Conservation (phyloP, 2,113 vertebrate species). For the Daboia siamensis region DNA sequence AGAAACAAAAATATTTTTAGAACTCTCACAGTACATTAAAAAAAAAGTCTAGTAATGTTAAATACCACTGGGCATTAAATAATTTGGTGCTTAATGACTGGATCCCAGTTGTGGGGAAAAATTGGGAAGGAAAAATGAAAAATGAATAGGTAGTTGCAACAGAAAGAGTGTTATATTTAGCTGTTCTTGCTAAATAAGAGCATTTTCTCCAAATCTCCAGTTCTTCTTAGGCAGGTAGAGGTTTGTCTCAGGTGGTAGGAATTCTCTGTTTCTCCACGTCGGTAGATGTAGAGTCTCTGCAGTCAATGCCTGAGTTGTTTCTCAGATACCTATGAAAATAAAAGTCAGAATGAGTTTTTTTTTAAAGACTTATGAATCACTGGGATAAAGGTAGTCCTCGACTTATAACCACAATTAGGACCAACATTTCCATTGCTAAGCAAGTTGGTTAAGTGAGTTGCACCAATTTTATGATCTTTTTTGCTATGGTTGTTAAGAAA, state of each 20-base stretch:
- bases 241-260: not conserved
- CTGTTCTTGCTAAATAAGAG: conserved; percentile 39
- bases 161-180: conserved; percentile 23
- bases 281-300: conserved; percentile 12
- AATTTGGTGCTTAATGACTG: not conserved
- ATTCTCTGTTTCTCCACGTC: not conserved
- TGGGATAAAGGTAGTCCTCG: not conserved
- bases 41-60: conserved; percentile 40
- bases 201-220: conserved; percentile 31
- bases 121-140: not conserved
- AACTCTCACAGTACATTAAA: conserved; percentile 51
- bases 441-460: not conserved
- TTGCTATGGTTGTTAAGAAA: not conserved
- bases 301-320: not conserved
- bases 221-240: conserved; percentile 56
- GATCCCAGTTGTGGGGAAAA: conserved; percentile 2
- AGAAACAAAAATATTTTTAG: conserved; percentile 27
- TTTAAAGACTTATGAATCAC: conserved; percentile 40
- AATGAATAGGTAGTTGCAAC: not conserved
- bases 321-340: conserved; percentile 38
- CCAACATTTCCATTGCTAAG: not conserved
- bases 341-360: conserved; percentile 55
- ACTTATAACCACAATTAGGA: not conserved
- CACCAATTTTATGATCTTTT: not conserved
- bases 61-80: conserved; percentile 23